Evolutionary conservation across 2,113 vertebrate species (phyloP).

Genomic region (Pycnonotus jocosus): DNA sequence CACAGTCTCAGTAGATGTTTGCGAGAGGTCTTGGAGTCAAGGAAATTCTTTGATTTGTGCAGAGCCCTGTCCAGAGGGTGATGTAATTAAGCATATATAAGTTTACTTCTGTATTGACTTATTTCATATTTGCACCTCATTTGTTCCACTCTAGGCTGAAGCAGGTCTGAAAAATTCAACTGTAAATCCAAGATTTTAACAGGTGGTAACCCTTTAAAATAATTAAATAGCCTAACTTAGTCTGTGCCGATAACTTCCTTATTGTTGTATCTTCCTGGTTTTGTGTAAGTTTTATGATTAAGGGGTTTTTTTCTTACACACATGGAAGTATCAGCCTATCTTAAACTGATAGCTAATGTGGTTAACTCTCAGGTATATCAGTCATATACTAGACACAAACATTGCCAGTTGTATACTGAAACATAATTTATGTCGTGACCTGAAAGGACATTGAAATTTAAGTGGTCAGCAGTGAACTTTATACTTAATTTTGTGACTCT

Average conservation of each 20-base stretch:
- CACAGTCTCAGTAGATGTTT: not conserved
- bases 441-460: not conserved
- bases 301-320: not conserved
- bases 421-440: not conserved
- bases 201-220: not conserved
- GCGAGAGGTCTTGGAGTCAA: not conserved
- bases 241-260: not conserved
- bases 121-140: not conserved
- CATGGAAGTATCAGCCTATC: not conserved
- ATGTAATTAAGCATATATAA: not conserved
- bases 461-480: constrained; percentile 11
- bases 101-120: not conserved
- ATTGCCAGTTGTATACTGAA: not conserved
- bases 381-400: not conserved
- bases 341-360: not conserved
- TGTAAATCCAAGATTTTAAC: not conserved
- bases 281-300: not conserved
- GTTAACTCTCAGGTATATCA: not conserved
- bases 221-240: not conserved
- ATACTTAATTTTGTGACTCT: not conserved
- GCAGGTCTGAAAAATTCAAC: not conserved
- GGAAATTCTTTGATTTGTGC: not conserved
- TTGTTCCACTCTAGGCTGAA: not conserved
- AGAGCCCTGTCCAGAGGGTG: not conserved
- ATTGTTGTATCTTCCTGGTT: not conserved